phyloP scores from a whole-genome alignment of 1,140 invertebrate genomes.

The Elymnias hypermnestra region DNA sequence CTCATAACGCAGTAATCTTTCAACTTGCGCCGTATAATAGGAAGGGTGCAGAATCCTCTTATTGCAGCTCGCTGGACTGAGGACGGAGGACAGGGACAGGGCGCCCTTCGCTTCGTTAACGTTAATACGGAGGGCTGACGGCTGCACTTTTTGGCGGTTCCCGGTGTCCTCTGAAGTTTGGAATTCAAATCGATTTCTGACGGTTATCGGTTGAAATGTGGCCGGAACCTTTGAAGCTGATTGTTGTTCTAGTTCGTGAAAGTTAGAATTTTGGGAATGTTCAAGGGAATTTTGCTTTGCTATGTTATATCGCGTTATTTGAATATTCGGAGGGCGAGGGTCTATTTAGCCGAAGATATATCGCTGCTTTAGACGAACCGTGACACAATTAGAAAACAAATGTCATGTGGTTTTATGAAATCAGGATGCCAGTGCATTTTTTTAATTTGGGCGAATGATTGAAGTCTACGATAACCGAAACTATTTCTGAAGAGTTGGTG shows the following conservation, averaged over 20 bases:
- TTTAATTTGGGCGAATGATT: too few species aligned
- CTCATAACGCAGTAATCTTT: constrained; percentile 3
- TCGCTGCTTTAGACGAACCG: too few species aligned
- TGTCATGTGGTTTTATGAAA: too few species aligned
- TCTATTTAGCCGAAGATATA: too few species aligned
- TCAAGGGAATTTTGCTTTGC: background rate
- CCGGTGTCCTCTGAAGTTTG: constrained; percentile 30
- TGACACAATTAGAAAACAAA: too few species aligned
- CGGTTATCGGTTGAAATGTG: constrained; percentile 17
- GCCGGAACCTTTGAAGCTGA: constrained; percentile 10
- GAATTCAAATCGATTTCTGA: constrained; percentile 30
- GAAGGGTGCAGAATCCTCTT: constrained; percentile 69
- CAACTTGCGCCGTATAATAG: constrained; percentile 22
- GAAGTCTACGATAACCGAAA: too few species aligned
- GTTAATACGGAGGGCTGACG: constrained; percentile 54
- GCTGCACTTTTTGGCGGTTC: constrained; percentile 56
- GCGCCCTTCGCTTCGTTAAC: constrained; percentile 55
- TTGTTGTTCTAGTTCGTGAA: constrained; percentile 9
- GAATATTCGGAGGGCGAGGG: too few species aligned
- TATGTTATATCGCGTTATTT: too few species aligned
- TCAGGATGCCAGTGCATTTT: too few species aligned
- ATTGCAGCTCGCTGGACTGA: constrained; percentile 65
- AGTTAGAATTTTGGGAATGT: constrained; percentile 2
- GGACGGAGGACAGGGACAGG: constrained; percentile 27
- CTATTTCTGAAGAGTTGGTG: too few species aligned